Base-by-base conservation (phyloP, 2,113 vertebrate species). In the Dermatemys mawii region DNA sequence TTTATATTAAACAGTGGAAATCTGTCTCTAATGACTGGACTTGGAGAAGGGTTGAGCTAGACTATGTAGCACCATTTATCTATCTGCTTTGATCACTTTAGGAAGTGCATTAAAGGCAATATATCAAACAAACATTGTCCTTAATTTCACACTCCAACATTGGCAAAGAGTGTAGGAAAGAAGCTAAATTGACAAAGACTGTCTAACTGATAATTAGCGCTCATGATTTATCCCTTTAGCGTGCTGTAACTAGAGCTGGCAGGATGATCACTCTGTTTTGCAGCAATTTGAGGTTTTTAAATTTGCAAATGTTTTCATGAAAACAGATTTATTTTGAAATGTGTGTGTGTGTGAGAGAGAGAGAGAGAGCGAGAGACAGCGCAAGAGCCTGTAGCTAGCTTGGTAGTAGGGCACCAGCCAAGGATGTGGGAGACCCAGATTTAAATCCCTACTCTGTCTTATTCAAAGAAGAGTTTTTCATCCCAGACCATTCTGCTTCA, bases 201-300 rank as follows among this genome's bases (percentile, higher is more conserved):
- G 78, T 86, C 92, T 82, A 11, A 85, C 50, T 90, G 91, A 91
- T 95, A 95, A 95, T 95, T 93, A 85, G 91, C 50, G 50, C 88
- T 91, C 83, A 51, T 21, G 5, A 38, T 51, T 67, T 75, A 53
- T 87, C 55, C 91, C 46, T 63, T 85, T 78, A 73, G 49, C 2
- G 4, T 29, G 67, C 41, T 86, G 81, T 2, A 27, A 80, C 63
- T 84, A 67, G 87, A 86, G 80, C 67, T 78, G 67, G 88, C 35
- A 32, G 78, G 16, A 90, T 63, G 48, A 57, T 16, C 63, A 92
- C 89, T 75, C 29, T 29, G 84, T 80, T 78, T 78, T 48, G 49
- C 32, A 96, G 50, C 49, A 84, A 50, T 10, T 26, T 21, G 49
- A 48, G 41, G 21, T 87, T 92, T 87, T 27, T 76, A 80, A 84